These are phyloP conservation scores for Limnothrissa miodon DNA, from an alignment of 2,113 vertebrate species.

Conservation along the genomic window DNA sequence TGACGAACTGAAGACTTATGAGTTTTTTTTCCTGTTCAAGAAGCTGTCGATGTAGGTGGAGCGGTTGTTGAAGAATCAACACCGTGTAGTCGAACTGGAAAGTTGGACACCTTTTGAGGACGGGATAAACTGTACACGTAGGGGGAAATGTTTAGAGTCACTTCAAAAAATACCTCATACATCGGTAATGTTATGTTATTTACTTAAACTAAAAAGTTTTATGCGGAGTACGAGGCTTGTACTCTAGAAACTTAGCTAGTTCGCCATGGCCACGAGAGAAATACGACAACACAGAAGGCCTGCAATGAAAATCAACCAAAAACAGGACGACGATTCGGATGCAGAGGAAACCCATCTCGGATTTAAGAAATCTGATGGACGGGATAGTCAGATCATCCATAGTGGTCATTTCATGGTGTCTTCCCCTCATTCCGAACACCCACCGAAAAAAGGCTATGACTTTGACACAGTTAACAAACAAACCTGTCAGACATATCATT, in stretches of 20 bases:
- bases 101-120: not conserved
- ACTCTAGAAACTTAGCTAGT: constrained; percentile 35
- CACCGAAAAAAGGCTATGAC: constrained; percentile 94
- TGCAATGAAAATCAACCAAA: constrained; percentile 62
- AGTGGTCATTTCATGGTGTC: constrained; percentile 98
- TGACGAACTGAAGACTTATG: not conserved
- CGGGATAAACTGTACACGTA: not conserved
- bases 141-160: not conserved
- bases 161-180: not conserved
- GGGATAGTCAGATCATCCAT: constrained; percentile 87
- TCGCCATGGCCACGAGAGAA: constrained; percentile 60
- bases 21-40: constrained; percentile 2
- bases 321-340: constrained; percentile 83
- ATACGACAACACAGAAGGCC: constrained; percentile 59
- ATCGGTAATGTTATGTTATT: not conserved
- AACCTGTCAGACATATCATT: constrained; percentile 94
- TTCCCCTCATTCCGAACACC: constrained; percentile 90
- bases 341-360: constrained; percentile 69
- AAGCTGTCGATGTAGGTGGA: constrained; percentile 2
- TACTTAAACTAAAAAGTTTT: not conserved
- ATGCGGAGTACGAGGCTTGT: not conserved
- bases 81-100: not conserved
- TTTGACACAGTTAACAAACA: constrained; percentile 97
- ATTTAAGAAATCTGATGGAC: constrained; percentile 62
- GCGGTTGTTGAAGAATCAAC: not conserved